A percentile compares a stretch with the other conserved stretches of the same genome.
These are phyloP conservation scores for Ictalurus furcatus DNA, from an alignment of 2,113 vertebrate genomes.

Conservation along the genomic window DNA sequence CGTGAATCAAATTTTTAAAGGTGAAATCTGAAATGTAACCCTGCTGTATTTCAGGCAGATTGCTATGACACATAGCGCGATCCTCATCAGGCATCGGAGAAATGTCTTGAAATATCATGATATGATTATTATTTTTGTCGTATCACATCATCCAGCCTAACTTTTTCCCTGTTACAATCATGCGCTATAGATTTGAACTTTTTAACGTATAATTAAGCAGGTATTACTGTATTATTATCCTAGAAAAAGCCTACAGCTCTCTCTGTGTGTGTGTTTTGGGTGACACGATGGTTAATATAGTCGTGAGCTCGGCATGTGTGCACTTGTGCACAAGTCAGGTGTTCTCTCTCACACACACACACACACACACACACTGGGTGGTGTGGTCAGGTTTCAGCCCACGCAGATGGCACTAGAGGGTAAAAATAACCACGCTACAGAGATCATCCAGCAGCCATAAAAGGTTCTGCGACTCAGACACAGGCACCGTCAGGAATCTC, in stretches of 20 bases:
- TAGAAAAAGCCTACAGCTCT: neutral
- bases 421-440: constrained; percentile 48
- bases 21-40: neutral
- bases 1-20: neutral
- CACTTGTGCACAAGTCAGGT: constrained; percentile 27
- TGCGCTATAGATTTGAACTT: neutral
- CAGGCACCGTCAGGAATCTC: constrained; percentile 17
- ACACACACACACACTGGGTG: neutral
- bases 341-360: constrained; percentile 16
- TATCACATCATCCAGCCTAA: neutral
- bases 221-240: neutral
- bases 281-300: neutral
- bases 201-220: neutral
- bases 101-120: neutral
- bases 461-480: constrained; percentile 23
- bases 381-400: constrained; percentile 44
- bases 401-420: neutral
- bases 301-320: neutral
- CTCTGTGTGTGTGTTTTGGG: neutral
- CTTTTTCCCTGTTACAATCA: neutral
- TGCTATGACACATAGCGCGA: neutral
- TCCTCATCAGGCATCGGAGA: neutral
- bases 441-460: constrained; percentile 42
- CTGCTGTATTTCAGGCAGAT: neutral
- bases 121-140: neutral